phyloP scores from a whole-genome alignment of 2,888 invertebrate genomes.

The Therioaphis trifolii region DNA sequence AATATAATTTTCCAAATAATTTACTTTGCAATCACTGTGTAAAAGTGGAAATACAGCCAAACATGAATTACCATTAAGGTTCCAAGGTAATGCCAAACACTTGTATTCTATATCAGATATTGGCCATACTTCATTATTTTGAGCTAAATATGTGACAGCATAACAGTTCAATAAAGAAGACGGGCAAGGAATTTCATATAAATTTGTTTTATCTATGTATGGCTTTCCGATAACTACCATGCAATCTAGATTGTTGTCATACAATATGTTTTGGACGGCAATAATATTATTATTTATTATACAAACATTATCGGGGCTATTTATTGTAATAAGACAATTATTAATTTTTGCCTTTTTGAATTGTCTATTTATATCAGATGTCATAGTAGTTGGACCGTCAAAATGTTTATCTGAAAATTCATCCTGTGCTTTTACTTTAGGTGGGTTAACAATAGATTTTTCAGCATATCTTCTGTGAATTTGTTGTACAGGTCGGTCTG shows the following conservation, averaged over 20 bases:
- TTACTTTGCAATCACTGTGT: neutral
- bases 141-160: neutral
- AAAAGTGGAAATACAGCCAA: constrained; percentile 2
- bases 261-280: neutral
- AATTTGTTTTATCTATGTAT: neutral
- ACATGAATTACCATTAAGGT: neutral
- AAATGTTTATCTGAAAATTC: neutral
- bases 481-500: neutral
- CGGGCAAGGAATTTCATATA: neutral
- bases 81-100: neutral
- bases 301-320: constrained; percentile 27
- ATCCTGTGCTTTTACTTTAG: neutral
- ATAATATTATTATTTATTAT: neutral
- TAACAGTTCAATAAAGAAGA: neutral
- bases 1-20: neutral
- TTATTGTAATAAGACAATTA: neutral
- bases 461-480: neutral
- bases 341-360: constrained; percentile 19
- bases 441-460: constrained; percentile 3
- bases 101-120: neutral
- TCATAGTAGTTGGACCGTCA: neutral
- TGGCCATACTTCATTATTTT: neutral
- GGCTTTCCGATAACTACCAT: neutral
- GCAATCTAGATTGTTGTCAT: neutral
- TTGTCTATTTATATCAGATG: constrained; percentile 26